Base-by-base conservation (phyloP, 2,888 invertebrate species). In the Vandiemenella viatica region DNA sequence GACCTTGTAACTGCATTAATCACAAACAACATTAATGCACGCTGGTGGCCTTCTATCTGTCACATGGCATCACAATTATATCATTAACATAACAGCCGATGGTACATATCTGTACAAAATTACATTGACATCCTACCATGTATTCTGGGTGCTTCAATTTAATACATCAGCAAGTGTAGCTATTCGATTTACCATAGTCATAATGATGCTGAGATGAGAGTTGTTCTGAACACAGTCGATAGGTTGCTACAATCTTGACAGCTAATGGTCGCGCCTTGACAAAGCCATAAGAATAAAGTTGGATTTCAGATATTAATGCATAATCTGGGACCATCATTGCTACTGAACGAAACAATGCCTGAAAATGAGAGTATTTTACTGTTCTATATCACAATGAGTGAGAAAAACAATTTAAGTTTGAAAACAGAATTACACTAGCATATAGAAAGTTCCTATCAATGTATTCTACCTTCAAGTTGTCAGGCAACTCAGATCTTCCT, bases 311-410 rank as follows among this genome's bases (percentile, higher is more conserved):
- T 60, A 96, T 95, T 43, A 95, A 67, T 17, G 89, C 91, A 63
- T 93, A 93, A 67, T 96, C 93, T 0, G 95, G 95, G 16, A 93
- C 92, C 92, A 93, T 93, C 93, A 95, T 95, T 10, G 93, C 92
- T 32, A 95, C 93, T 0, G 93, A 89, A 53, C 92, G 77, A 73
- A 92, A 92, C 26, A 92, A 69, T 0, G 90, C 89, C 79, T 83
- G 37, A 48, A 40, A 38, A 20, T 17, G 19, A n/a, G 10, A 18
- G 10, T 3, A 32, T 32, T 32, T 3, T 32, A n/a, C 8, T 26
- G 8, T 17, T 1, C 13, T 3, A 8, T 6, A 4, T 17, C 6
- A 23, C 8, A 2, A 45, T 32, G 32, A 13, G 10, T 10, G n/a
- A 32, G 3, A 32, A 32, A 32, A 13, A 32, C 10, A 32, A n/a